Evolutionary conservation across 1,140 invertebrate species (phyloP).

Genomic region (Cylas formicarius): DNA sequence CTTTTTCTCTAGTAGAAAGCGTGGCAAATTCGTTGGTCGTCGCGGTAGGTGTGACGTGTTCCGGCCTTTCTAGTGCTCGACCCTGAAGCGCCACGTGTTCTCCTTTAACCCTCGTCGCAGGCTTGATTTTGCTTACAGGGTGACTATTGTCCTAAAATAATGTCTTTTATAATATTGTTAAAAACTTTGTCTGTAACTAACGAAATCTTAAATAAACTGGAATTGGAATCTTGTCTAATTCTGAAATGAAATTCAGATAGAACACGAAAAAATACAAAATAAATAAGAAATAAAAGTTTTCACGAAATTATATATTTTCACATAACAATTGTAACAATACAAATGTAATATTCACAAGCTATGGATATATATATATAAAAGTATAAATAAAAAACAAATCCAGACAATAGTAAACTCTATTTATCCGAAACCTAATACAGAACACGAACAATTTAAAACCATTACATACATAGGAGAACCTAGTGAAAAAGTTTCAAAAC

Average conservation of each 20-base stretch:
- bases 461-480: no score
- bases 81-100: constrained; percentile 59
- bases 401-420: no score
- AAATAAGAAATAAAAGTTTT: no score
- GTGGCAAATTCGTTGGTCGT: constrained; percentile 39
- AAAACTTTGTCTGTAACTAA: background rate
- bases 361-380: no score
- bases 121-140: constrained; percentile 14
- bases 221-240: background rate
- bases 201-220: background rate
- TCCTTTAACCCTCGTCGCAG: constrained; percentile 50
- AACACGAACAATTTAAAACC: no score
- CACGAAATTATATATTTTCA: no score
- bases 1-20: constrained; percentile 40
- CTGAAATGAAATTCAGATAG: background rate
- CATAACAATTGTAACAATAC: no score
- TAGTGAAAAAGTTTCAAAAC: no score
- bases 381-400: no score
- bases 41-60: constrained; percentile 46
- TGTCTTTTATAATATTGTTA: no score
- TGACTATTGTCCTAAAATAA: constrained; percentile 16
- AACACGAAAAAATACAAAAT: background rate
- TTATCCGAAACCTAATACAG: no score
- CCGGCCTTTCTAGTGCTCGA: constrained; percentile 58
- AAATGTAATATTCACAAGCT: no score